Base-by-base conservation (phyloP, 2,113 vertebrate genomes). In the Dolichotis patagonum region DNA sequence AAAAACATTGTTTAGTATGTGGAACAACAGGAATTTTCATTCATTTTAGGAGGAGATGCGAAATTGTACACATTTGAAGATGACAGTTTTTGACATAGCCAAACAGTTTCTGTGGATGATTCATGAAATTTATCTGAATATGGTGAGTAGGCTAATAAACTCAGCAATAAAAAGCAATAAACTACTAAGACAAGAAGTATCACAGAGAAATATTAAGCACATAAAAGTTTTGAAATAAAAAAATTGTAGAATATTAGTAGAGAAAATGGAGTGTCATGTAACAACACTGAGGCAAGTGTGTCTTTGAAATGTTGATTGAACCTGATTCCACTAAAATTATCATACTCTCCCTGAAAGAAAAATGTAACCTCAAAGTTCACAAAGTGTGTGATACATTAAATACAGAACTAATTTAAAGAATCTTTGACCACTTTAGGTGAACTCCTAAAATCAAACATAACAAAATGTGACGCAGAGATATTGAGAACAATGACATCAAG, bases 401-500 rank as follows among this genome's bases (percentile, higher is more conserved):
- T 17, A 60, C 1, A 62, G 19, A 85, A 89, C 52, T 69, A 73
- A 46, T 43, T 91, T 86, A 54, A 75, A 89, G 3, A 49, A 17
- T 80, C 30, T 85, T 93, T 89, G 24, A 58, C 41, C 52, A 92
- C 82, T 91, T 85, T 65, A 96, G 22, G 26, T 67, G 28, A 87
- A 75, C 49, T 73, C n/a, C 30, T 92, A 65, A 91, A 77, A 90
- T 54, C 85, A 6, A 93, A 52, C 35, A 9, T 1, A 75, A 10
- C 22, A 77, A 93, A 85, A 67, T 38, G 12, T 52, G 65, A 71
- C 13, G 80, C 10, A 56, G 46, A 90, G 6, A 58, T 69, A 3
- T 9, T 69, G 22, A 81, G 3, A 92, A 81, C 0, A 56, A 56
- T 58, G 30, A 62, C 32, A 85, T 46, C 2, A n/a, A n/a, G 28